These are phyloP conservation scores for Forbesichthys papilliferus DNA, from an alignment of 2,113 vertebrate genomes.

Conservation along the genomic window DNA sequence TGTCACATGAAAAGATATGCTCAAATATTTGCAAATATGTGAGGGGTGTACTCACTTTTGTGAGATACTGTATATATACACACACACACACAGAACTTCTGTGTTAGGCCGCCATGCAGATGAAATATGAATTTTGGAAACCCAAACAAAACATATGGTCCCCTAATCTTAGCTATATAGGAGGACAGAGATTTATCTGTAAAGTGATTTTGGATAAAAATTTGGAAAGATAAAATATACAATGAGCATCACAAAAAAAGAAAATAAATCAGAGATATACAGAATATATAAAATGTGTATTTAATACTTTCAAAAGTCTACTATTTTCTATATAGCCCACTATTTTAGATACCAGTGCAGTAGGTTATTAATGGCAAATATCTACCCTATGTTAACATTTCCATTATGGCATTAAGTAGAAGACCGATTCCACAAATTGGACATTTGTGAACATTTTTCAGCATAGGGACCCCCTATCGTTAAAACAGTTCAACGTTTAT, in stretches of 20 bases:
- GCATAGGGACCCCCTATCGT: too few species aligned
- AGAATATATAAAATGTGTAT: constrained; percentile 67
- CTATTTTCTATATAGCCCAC: constrained; percentile 38
- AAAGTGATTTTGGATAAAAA: constrained; percentile 37
- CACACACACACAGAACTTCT: not conserved
- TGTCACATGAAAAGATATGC: too few species aligned
- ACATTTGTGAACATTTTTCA: constrained; percentile 4
- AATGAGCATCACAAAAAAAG: constrained; percentile 32
- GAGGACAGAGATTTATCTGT: constrained; percentile 31
- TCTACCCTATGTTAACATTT: constrained; percentile 23
- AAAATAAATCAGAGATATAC: constrained; percentile 62
- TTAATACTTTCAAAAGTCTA: constrained; percentile 49
- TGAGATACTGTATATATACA: not conserved
- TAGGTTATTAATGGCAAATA: constrained; percentile 49
- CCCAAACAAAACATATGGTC: too few species aligned
- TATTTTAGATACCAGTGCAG: constrained; percentile 44
- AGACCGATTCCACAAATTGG: constrained; percentile 33
- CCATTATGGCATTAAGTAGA: constrained; percentile 44
- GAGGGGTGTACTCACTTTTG: too few species aligned
- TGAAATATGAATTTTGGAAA: too few species aligned
- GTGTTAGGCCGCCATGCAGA: not conserved
- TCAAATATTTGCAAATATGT: too few species aligned
- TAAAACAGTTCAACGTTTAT: too few species aligned
- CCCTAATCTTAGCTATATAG: too few species aligned
- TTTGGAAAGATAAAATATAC: constrained; percentile 31